A percentile compares a stretch with the other conserved stretches of the same genome.
These are phyloP conservation scores for Aporrectodea caliginosa DNA, from an alignment of 1,140 invertebrate genomes.

Conservation along the genomic window DNA sequence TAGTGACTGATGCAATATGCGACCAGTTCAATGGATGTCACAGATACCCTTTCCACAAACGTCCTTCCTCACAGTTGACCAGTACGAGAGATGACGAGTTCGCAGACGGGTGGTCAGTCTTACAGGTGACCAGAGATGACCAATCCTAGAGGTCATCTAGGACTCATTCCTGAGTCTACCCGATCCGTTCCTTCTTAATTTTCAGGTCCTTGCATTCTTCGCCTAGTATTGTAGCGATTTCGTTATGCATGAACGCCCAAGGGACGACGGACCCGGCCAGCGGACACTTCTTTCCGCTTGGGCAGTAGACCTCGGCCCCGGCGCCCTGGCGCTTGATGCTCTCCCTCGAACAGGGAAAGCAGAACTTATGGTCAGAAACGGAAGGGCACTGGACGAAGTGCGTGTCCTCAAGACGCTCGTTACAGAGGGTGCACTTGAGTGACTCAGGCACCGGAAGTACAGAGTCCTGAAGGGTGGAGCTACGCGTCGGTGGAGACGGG, in stretches of 20 bases:
- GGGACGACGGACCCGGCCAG: conserved; percentile 92
- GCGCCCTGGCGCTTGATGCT: conserved; percentile 94
- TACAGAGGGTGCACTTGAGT: conserved; percentile 82
- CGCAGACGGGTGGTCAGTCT: too few species aligned
- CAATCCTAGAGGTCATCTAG: too few species aligned
- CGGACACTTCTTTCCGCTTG: conserved; percentile 64
- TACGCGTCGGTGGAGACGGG: not conserved
- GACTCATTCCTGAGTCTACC: too few species aligned
- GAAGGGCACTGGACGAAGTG: conserved; percentile 99
- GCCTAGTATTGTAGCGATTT: conserved; percentile 95
- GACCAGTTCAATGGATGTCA: too few species aligned
- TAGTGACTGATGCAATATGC: too few species aligned
- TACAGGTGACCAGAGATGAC: too few species aligned
- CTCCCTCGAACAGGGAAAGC: conserved; percentile 95
- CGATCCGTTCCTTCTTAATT: not conserved
- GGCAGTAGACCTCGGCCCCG: conserved; percentile 65
- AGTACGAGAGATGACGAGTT: too few species aligned
- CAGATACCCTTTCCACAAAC: too few species aligned
- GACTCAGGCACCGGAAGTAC: not conserved
- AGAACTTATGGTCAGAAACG: conserved; percentile 96
- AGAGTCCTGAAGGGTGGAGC: not conserved
- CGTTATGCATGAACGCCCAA: conserved; percentile 99
- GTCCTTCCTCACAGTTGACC: too few species aligned
- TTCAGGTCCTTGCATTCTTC: conserved; percentile 44
- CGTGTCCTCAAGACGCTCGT: conserved; percentile 95